Evolutionary conservation across 2,888 invertebrate genomes (phyloP).

Genomic region (Tipula confusa): DNA sequence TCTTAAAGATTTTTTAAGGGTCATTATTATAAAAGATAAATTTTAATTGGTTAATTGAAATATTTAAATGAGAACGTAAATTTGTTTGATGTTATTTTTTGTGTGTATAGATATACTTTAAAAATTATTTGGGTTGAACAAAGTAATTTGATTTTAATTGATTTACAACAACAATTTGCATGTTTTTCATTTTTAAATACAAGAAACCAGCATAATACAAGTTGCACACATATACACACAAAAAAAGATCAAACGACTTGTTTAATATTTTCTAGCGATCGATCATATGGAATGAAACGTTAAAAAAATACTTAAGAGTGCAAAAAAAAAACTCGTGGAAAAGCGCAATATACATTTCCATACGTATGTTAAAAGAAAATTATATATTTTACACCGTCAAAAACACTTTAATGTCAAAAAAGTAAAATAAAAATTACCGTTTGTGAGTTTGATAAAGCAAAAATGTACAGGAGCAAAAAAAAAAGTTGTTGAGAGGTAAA

Average conservation of each 20-base stretch:
- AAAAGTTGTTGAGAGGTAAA: conserved; percentile 8
- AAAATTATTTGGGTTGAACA: background rate
- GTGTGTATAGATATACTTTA: background rate
- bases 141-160: conserved; percentile 5
- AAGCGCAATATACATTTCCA: background rate
- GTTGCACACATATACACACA: too few relatives aligned
- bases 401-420: conserved; percentile 15
- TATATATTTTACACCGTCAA: conserved; percentile 12
- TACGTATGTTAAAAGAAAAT: background rate
- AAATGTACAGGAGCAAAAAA: background rate
- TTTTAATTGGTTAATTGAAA: background rate
- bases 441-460: conserved; percentile 20
- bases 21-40: background rate
- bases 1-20: background rate
- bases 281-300: background rate
- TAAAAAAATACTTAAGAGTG: background rate
- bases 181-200: background rate
- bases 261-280: conserved; percentile 8
- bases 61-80: background rate
- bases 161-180: background rate
- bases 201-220: background rate
- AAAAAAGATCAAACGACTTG: conserved; percentile 15
- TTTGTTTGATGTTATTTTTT: background rate
- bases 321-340: background rate
- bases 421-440: background rate